Conservation (phyloP, 2,113 vertebrate genomes). For the Brachyhypopomus occidentalis region DNA sequence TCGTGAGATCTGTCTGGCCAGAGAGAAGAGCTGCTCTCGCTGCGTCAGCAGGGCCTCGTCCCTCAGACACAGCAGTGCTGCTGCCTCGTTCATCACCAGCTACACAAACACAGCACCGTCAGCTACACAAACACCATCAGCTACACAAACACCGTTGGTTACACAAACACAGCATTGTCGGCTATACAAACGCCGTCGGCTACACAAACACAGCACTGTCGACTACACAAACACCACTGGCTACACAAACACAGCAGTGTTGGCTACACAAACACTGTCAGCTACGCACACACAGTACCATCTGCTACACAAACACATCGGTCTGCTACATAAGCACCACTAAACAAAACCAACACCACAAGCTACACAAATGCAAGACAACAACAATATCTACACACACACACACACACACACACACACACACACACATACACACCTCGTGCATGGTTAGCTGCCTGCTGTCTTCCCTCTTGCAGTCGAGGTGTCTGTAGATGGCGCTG, state of each 20-base stretch:
- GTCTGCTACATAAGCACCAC: too few relatives aligned
- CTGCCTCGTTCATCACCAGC: conserved; percentile 82
- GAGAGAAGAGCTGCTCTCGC: conserved; percentile 90
- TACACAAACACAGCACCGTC: conserved; percentile 74
- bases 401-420: not conserved
- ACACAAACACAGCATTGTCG: too few relatives aligned
- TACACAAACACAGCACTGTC: too few relatives aligned
- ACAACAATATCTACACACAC: not conserved
- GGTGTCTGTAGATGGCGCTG: conserved; percentile 96
- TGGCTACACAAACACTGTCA: too few relatives aligned
- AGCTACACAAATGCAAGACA: too few relatives aligned
- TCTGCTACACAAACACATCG: too few relatives aligned
- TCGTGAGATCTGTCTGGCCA: conserved; percentile 92
- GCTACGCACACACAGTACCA: too few relatives aligned
- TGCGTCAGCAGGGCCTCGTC: conserved; percentile 89
- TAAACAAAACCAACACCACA: too few relatives aligned
- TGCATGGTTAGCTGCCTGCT: conserved; percentile 95
- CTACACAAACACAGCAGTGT: too few relatives aligned
- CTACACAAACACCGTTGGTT: too few relatives aligned
- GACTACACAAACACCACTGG: too few relatives aligned
- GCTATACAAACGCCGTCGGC: too few relatives aligned
- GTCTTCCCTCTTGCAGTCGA: conserved; percentile 94
- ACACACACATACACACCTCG: conserved; percentile 71
- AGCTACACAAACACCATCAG: conserved; percentile 71
- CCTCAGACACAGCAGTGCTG: conserved; percentile 92